Percentiles rank a stretch among this genome's conserved stretches.
Conservation (phyloP, 2,888 invertebrate species). For the Cryptophagus acutangulus region DNA sequence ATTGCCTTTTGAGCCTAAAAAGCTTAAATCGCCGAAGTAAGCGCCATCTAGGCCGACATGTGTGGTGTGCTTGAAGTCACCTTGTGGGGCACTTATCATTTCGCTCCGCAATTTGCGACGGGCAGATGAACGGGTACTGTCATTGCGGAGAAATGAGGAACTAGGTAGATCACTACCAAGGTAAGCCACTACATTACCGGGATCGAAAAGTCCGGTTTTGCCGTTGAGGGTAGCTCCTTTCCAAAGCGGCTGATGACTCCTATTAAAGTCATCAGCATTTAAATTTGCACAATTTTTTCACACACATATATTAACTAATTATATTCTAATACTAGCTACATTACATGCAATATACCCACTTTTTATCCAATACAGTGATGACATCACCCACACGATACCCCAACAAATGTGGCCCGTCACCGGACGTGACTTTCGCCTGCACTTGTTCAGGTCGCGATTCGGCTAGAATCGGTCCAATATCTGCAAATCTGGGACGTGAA, state of each 20-base stretch:
- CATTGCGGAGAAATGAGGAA: slow-evolving; percentile 51
- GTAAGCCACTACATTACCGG: slow-evolving; percentile 82
- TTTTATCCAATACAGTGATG: slow-evolving; percentile 87
- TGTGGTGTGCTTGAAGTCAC: slow-evolving; percentile 90
- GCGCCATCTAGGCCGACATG: slow-evolving; percentile 97
- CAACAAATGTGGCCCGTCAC: slow-evolving; percentile 61
- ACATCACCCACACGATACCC: slow-evolving; percentile 83
- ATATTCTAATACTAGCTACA: no score
- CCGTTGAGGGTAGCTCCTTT: slow-evolving; percentile 86
- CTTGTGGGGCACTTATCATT: slow-evolving; percentile 96
- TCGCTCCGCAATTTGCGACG: slow-evolving; percentile 70
- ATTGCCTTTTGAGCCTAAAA: slow-evolving; percentile 55
- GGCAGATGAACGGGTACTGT: slow-evolving; percentile 59
- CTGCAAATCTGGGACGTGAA: slow-evolving; percentile 84
- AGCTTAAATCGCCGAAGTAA: slow-evolving; percentile 90
- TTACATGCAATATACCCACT: slow-evolving; percentile 48
- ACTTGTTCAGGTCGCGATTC: slow-evolving; percentile 91
- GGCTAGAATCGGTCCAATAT: slow-evolving; percentile 71
- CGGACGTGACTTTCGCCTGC: slow-evolving; percentile 62
- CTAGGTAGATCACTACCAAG: slow-evolving; percentile 70
- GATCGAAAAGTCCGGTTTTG: slow-evolving; percentile 90
- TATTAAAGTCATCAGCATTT: slow-evolving; percentile 29
- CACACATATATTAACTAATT: neutral
- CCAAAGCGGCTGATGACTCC: slow-evolving; percentile 70
- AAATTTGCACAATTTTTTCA: neutral